These are phyloP conservation scores for Oikopleura vanhoeffeni DNA, from an alignment of 23 tunicate species.

Conservation along the genomic window DNA sequence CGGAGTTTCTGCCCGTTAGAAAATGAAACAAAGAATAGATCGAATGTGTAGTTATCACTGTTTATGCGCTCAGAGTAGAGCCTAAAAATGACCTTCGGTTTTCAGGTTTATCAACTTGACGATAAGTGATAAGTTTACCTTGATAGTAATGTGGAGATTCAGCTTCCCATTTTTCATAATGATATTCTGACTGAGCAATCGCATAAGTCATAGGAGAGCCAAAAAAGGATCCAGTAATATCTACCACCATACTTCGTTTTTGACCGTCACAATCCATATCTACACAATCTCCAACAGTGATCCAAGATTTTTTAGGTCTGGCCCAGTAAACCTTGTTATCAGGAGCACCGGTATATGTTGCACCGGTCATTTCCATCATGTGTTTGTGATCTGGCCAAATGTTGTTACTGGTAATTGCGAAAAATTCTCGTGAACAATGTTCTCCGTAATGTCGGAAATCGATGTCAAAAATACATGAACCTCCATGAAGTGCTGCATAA, in stretches of 20 bases:
- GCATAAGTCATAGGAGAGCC: neutral
- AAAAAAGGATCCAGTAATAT: neutral
- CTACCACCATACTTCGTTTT: neutral
- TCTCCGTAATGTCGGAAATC: neutral
- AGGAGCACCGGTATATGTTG: neutral
- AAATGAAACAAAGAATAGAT: too few relatives aligned
- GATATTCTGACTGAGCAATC: conserved; percentile 8
- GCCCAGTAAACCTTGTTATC: neutral
- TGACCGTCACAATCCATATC: conserved; percentile 13
- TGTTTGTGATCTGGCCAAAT: neutral
- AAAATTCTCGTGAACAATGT: neutral
- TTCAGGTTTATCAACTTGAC: too few relatives aligned
- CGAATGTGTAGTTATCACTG: too few relatives aligned
- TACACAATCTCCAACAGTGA: neutral
- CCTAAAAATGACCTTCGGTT: too few relatives aligned
- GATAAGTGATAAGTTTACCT: too few relatives aligned
- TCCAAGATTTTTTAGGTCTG: neutral
- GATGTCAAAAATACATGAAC: neutral
- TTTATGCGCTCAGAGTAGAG: too few relatives aligned
- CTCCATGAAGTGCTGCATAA: conserved; percentile 5
- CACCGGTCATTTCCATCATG: neutral
- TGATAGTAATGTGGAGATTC: neutral
- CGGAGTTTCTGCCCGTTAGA: too few relatives aligned
- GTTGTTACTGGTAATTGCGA: neutral
- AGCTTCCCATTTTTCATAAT: neutral